Evolutionary conservation across 1,140 invertebrate genomes (phyloP), one percentile per base, ranked within the genome.

Genomic region (Manduca sexta): DNA sequence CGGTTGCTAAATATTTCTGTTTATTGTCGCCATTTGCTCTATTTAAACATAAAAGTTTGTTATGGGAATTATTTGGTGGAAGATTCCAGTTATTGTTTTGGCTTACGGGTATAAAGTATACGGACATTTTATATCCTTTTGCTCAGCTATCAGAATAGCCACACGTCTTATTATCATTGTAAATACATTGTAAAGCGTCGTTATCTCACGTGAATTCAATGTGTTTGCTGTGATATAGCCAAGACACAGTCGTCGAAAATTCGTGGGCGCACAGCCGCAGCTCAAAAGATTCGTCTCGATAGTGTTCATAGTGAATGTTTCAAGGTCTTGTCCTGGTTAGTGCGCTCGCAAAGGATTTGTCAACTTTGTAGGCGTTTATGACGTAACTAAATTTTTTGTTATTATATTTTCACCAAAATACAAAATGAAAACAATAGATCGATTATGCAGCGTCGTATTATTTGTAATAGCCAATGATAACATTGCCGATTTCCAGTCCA

Each of bases 291-390:
- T 82, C 71, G 74, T 77, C 76, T 81, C 70, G 74, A 82, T 82
- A 79, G 68, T 69, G 70, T 76, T 82, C 74, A 64, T 51, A 57
- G 81, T 74, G 77, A 82, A 79, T 82, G 81, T 82, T 80, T 82
- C 81, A 84, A 84, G 81, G 81, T 78, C 77, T 58, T 68, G 76
- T 81, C 75, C 78, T 70, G 76, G 65, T 84, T 82, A 70, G 53
- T 60, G 67, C 65, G 58, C 64, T 73, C 64, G 74, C 61, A 65
- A 79, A 84, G 76, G 76, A 84, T 84, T 80, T 82, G 76, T 82
- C 76, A 75, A 76, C 71, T 70, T 59, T 54, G 75, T 77, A 63
- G 62, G 60, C 54, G 56, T 64, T 26, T 56, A 65, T 78, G 71
- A 78, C 70, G 71, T 76, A 69, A 78, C 61, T 51, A 26, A 44